Conservation (phyloP, 2,113 vertebrate species). For the Symphodus melops region DNA sequence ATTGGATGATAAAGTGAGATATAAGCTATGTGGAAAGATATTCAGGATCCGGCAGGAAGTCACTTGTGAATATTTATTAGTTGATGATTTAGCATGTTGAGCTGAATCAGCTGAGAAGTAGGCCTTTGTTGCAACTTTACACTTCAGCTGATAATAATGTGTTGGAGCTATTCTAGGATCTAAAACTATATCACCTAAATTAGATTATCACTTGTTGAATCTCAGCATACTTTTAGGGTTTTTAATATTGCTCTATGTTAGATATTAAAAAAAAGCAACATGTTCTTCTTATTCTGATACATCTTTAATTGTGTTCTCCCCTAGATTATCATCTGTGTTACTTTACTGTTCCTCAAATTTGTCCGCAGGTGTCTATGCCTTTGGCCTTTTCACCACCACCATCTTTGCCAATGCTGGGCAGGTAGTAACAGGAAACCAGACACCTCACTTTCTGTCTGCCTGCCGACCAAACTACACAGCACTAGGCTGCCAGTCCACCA, state of each 20-base stretch:
- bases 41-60: slow-evolving; percentile 33
- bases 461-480: slow-evolving; percentile 93
- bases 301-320: background rate
- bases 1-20: slow-evolving; percentile 40
- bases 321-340: background rate
- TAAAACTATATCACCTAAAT: background rate
- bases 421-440: slow-evolving; percentile 91
- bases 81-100: slow-evolving; percentile 45
- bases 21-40: slow-evolving; percentile 23
- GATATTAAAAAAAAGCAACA: background rate
- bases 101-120: slow-evolving; percentile 37
- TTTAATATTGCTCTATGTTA: background rate
- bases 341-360: background rate
- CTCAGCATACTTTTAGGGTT: background rate
- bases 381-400: slow-evolving; percentile 91
- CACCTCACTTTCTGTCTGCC: slow-evolving; percentile 91
- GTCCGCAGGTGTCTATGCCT: slow-evolving; percentile 89
- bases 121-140: slow-evolving; percentile 51
- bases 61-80: slow-evolving; percentile 53
- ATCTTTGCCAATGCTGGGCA: slow-evolving; percentile 94
- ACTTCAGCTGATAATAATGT: slow-evolving; percentile 64
- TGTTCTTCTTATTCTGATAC: background rate
- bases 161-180: slow-evolving; percentile 51
- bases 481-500: slow-evolving; percentile 86
- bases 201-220: slow-evolving; percentile 19